Evolutionary conservation across 1,140 invertebrate genomes (phyloP).

Genomic region (Drosophila sturtevanti): DNA sequence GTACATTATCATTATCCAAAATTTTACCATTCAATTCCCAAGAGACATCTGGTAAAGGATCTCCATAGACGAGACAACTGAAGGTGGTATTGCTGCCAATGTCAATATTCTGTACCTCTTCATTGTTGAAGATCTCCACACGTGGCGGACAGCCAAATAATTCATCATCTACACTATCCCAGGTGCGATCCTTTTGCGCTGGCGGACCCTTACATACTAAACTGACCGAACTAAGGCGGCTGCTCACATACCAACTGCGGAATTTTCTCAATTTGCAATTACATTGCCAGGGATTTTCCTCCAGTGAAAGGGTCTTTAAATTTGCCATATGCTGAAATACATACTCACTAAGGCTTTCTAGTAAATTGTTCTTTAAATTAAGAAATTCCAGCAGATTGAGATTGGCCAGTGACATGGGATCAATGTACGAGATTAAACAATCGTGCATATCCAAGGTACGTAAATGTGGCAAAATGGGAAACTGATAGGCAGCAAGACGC

Average conservation of each 20-base stretch:
- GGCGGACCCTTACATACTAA: conserved; percentile 86
- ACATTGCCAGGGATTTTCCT: conserved; percentile 95
- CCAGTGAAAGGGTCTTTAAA: conserved; percentile 90
- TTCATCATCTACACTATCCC: conserved; percentile 86
- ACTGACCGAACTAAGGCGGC: conserved; percentile 87
- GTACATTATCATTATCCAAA: conserved; percentile 83
- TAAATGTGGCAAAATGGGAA: conserved; percentile 88
- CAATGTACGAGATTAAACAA: conserved; percentile 89
- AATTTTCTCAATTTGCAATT: conserved; percentile 93
- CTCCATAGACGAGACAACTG: conserved; percentile 90
- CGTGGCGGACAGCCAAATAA: conserved; percentile 91
- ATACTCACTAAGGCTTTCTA: conserved; percentile 86
- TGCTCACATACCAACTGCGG: conserved; percentile 90
- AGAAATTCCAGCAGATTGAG: conserved; percentile 88
- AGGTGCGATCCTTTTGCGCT: conserved; percentile 85
- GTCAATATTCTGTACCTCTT: conserved; percentile 87
- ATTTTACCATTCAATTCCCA: conserved; percentile 91
- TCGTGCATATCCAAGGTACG: conserved; percentile 89
- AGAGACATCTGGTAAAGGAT: conserved; percentile 91
- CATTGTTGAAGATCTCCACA: conserved; percentile 84
- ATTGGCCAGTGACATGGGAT: conserved; percentile 88
- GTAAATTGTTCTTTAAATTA: conserved; percentile 87
- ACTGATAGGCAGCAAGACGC: conserved; percentile 86
- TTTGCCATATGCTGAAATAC: conserved; percentile 87
- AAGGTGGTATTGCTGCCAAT: conserved; percentile 90